phyloP scores from a whole-genome alignment of 2,113 vertebrate species.

The Elgaria multicarinata region DNA sequence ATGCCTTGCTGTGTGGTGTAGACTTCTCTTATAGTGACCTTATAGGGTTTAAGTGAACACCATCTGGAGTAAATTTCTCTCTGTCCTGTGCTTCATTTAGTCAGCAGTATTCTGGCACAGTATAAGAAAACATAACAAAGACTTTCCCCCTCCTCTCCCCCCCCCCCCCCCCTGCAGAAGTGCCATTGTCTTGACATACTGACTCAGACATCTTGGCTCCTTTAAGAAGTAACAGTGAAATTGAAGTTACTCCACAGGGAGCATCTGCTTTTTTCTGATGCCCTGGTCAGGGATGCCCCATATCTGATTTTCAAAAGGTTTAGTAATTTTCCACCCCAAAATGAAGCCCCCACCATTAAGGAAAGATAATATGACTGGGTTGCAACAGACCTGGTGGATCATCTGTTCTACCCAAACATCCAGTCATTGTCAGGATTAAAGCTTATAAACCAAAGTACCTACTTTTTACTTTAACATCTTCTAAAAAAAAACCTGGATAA shows the following conservation, averaged over 20 bases:
- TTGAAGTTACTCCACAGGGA: neutral
- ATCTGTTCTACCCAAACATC: neutral
- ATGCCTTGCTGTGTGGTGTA: neutral
- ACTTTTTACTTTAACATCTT: neutral
- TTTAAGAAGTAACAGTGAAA: neutral
- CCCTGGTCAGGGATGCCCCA: neutral
- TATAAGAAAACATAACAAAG: neutral
- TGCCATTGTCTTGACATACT: neutral
- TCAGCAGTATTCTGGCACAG: neutral
- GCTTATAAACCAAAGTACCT: neutral
- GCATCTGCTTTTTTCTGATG: slow-evolving; percentile 11
- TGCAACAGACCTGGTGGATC: neutral
- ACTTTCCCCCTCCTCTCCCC: accelerated
- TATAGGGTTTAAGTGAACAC: neutral
- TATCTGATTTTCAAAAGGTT: slow-evolving; percentile 22
- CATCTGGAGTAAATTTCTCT: neutral
- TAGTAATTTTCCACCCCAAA: neutral
- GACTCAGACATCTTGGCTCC: neutral
- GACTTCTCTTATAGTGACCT: neutral
- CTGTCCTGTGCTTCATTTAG: neutral
- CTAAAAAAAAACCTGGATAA: slow-evolving; percentile 23
- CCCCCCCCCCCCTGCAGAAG: neutral
- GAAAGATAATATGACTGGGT: neutral
- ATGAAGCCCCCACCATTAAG: neutral
- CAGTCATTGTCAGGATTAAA: neutral